phyloP scores from a whole-genome alignment of 2,797 vertebrate genomes.

The Uromys caudimaculatus region DNA sequence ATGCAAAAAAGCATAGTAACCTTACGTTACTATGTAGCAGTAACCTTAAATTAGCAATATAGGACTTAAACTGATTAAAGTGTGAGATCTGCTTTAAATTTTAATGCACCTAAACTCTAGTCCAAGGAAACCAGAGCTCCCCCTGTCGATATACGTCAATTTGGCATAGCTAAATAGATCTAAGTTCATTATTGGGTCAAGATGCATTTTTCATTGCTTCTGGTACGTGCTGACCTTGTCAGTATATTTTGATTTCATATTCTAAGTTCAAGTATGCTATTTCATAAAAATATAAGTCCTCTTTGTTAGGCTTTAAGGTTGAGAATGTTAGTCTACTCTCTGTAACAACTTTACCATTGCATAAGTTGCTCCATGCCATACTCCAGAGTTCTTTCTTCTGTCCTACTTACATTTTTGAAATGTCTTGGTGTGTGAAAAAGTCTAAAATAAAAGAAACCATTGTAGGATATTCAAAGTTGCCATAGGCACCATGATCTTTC shows the following conservation, averaged over 20 bases:
- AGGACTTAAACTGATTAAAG: slow-evolving; percentile 50
- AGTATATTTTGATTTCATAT: slow-evolving; percentile 49
- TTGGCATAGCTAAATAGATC: slow-evolving; percentile 53
- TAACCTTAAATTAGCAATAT: background rate
- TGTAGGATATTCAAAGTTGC: background rate
- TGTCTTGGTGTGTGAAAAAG: slow-evolving; percentile 38
- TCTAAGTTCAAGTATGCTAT: background rate
- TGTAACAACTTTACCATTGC: background rate
- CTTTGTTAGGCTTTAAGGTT: background rate
- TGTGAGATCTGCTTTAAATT: slow-evolving; percentile 41
- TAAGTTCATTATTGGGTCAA: slow-evolving; percentile 61
- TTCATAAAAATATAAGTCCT: slow-evolving; percentile 29
- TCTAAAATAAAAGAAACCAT: slow-evolving; percentile 22
- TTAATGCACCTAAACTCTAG: background rate
- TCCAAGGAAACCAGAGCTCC: slow-evolving; percentile 46
- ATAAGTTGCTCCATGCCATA: background rate
- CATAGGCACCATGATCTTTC: rapidly evolving
- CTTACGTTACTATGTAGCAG: background rate
- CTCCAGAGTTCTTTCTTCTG: background rate
- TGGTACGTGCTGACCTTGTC: background rate
- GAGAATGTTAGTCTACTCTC: background rate
- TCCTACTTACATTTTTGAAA: background rate
- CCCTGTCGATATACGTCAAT: slow-evolving; percentile 7
- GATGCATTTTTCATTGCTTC: slow-evolving; percentile 35
- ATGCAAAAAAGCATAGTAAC: background rate